A percentile compares a stretch with the other conserved stretches of the same genome.
These are phyloP conservation scores for Chrysocyon brachyurus DNA, from an alignment of 2,797 vertebrate genomes.

Conservation along the genomic window DNA sequence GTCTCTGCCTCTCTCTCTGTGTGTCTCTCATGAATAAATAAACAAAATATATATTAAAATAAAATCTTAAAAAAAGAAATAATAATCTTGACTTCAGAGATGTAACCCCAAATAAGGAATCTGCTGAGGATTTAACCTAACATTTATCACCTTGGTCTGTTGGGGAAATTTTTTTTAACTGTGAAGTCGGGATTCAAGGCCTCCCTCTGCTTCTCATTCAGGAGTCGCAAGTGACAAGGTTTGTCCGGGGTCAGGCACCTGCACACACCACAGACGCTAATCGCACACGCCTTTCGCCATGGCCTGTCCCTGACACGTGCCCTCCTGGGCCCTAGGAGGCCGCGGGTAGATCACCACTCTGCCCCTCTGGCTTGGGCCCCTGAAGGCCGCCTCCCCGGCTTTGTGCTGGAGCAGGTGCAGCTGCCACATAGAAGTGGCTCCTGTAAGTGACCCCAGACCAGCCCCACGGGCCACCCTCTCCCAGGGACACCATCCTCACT, in stretches of 20 bases:
- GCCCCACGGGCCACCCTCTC: not conserved
- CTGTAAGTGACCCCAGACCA: rapidly evolving
- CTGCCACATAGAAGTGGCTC: not conserved
- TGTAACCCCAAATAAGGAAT: not conserved
- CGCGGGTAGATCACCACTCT: rapidly evolving
- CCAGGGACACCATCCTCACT: not conserved
- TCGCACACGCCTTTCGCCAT: not conserved
- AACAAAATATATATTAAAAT: not conserved
- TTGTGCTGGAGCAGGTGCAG: not conserved
- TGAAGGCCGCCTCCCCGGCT: not conserved
- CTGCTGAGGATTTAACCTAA: not conserved
- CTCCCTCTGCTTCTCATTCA: not conserved
- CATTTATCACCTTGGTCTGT: not conserved
- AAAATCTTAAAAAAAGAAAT: not conserved
- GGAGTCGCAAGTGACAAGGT: not conserved
- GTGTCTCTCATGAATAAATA: not conserved
- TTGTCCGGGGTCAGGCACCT: not conserved
- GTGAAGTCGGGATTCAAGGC: not conserved
- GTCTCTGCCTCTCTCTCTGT: not conserved
- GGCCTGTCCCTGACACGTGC: not conserved
- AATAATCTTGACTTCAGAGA: not conserved
- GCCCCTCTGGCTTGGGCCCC: not conserved
- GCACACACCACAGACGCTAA: rapidly evolving
- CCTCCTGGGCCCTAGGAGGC: not conserved
- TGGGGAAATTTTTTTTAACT: not conserved